Percentiles rank a stretch among this genome's conserved stretches.
phyloP scores from a whole-genome alignment of 1,140 invertebrate species.

The Drosophila asahinai region DNA sequence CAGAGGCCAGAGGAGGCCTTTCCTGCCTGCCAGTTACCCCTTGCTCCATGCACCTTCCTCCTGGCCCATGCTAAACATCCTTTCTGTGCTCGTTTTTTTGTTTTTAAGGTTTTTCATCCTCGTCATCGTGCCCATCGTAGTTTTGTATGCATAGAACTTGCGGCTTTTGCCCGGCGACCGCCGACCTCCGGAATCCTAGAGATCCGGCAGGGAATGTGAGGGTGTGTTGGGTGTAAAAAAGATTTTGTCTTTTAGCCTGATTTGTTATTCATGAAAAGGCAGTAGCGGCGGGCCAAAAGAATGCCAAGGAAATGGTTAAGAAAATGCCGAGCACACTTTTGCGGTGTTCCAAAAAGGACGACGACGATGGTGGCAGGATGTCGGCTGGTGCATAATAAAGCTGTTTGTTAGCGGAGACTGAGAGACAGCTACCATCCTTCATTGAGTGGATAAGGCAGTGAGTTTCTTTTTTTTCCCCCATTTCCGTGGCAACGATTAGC shows the following conservation, averaged over 20 bases:
- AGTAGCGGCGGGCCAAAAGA: slow-evolving; percentile 29
- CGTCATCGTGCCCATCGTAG: slow-evolving; percentile 47
- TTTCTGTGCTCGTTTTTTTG: slow-evolving; percentile 63
- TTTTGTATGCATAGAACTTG: slow-evolving; percentile 78
- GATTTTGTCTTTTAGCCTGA: slow-evolving; percentile 80
- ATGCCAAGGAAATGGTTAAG: slow-evolving; percentile 71
- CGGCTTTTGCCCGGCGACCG: slow-evolving; percentile 71
- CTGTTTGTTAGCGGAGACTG: slow-evolving; percentile 34
- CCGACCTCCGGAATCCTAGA: slow-evolving; percentile 24
- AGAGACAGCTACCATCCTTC: slow-evolving; percentile 15
- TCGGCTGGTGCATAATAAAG: slow-evolving; percentile 70
- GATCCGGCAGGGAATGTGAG: slow-evolving; percentile 23
- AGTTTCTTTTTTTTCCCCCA: slow-evolving; percentile 9
- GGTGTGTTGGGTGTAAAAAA: slow-evolving; percentile 27
- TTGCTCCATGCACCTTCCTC: not conserved
- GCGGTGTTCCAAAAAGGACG: slow-evolving; percentile 35
- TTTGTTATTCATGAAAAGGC: slow-evolving; percentile 81
- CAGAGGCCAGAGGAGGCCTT: slow-evolving; percentile 50
- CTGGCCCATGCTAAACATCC: slow-evolving; percentile 60
- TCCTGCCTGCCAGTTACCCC: slow-evolving; percentile 1
- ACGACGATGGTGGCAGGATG: slow-evolving; percentile 14
- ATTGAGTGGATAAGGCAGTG: slow-evolving; percentile 34
- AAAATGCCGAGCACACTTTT: slow-evolving; percentile 75
- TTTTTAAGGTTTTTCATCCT: slow-evolving; percentile 69
- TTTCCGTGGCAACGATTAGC: slow-evolving; percentile 46